phyloP scores from a whole-genome alignment of 1,140 invertebrate species.

The Eulimnadia texana region DNA sequence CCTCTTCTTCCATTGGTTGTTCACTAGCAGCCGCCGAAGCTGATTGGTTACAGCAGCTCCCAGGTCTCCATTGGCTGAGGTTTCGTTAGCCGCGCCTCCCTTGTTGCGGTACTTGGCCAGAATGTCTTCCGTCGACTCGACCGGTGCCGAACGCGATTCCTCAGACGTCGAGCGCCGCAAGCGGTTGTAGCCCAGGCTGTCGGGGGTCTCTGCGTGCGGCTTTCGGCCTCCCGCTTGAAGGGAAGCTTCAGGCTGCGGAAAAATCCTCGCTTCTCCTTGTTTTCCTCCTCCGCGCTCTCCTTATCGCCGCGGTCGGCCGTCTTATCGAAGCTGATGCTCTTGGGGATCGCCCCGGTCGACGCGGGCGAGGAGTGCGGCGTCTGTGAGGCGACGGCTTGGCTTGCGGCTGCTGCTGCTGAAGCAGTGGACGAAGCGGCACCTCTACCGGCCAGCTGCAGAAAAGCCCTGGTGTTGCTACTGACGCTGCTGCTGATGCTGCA shows the following conservation, averaged over 20 bases:
- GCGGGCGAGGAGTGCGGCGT: conserved; percentile 18
- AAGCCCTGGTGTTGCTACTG: conserved; percentile 1
- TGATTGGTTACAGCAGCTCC: conserved; percentile 33
- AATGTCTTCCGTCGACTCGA: conserved; percentile 78
- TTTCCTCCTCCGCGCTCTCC: conserved; percentile 41
- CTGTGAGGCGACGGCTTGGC: conserved; percentile 23
- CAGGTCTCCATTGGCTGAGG: too few species aligned
- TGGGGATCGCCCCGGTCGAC: conserved; percentile 70
- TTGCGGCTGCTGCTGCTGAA: conserved; percentile 34
- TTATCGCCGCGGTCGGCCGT: conserved; percentile 67
- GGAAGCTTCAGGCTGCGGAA: conserved; percentile 53
- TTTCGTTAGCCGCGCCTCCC: too few species aligned
- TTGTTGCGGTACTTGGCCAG: conserved; percentile 86
- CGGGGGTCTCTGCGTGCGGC: not conserved
- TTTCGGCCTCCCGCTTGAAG: conserved; percentile 43
- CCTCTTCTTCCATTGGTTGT: conserved; percentile 27
- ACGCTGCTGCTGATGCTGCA: conserved; percentile 14
- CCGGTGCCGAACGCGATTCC: not conserved
- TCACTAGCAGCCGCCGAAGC: conserved; percentile 30
- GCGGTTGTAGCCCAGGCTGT: not conserved
- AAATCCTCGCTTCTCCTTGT: conserved; percentile 38
- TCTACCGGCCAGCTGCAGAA: not conserved
- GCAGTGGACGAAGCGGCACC: conserved; percentile 21
- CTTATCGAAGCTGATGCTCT: conserved; percentile 83
- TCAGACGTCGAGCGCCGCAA: conserved; percentile 15